These are phyloP conservation scores for Hypotaenidia philippensis DNA, from an alignment of 2,797 vertebrate genomes.

Conservation along the genomic window DNA sequence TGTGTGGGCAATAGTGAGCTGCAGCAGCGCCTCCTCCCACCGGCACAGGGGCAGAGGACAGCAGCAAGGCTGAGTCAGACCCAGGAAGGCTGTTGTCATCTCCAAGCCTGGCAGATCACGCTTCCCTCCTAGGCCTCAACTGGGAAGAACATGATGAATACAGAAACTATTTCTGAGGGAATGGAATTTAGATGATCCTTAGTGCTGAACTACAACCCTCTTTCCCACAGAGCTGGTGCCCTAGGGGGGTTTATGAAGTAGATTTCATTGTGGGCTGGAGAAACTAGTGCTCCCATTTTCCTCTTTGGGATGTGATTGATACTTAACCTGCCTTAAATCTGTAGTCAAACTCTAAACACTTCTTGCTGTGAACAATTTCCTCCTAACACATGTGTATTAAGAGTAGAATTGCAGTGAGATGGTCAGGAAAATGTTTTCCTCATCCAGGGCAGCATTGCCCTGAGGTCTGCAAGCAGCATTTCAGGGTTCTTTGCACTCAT, in stretches of 20 bases:
- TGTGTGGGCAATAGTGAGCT: background rate
- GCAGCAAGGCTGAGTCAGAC: background rate
- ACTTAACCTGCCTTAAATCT: slow-evolving; percentile 3
- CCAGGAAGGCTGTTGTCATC: background rate
- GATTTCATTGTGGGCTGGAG: background rate
- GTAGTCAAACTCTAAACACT: background rate
- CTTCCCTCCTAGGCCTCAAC: background rate
- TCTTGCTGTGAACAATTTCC: background rate
- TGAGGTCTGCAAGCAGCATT: background rate
- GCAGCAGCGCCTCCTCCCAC: background rate
- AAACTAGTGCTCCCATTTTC: background rate
- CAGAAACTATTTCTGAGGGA: background rate
- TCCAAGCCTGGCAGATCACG: background rate
- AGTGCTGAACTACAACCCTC: background rate
- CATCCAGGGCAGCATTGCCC: background rate
- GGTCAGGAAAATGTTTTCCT: background rate
- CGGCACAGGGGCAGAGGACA: fast-evolving
- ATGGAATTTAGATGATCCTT: background rate
- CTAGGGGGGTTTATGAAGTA: background rate
- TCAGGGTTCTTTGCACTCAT: background rate
- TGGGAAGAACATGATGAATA: background rate
- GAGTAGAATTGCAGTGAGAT: background rate
- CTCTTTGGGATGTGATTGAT: background rate
- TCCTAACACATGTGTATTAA: background rate
- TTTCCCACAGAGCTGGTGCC: background rate